Percentiles rank a stretch among this genome's conserved stretches.
Conservation (phyloP, 2,113 vertebrate genomes). For the Corapipo altera region DNA sequence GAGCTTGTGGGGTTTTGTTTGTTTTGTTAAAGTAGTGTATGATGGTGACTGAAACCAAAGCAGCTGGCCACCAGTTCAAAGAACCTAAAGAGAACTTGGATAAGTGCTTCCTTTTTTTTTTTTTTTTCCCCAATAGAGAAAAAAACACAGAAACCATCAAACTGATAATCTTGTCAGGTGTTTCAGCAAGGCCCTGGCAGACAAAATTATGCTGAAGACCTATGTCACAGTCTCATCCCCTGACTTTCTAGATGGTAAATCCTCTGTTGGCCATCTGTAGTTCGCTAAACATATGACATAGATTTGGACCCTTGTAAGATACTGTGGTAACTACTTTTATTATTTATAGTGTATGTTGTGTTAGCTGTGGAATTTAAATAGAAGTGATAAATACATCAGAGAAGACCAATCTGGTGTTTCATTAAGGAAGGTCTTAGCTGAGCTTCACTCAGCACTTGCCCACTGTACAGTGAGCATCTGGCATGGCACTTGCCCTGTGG, state of each 20-base stretch:
- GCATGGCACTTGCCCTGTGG: not conserved
- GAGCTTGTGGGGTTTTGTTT: not conserved
- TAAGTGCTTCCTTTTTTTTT: not conserved
- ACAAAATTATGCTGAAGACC: not conserved
- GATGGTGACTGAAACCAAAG: not conserved
- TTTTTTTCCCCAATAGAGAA: not conserved
- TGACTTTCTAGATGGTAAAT: not conserved
- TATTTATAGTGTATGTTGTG: not conserved
- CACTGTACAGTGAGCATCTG: not conserved
- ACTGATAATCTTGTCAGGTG: not conserved
- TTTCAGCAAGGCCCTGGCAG: not conserved
- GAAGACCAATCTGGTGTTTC: not conserved
- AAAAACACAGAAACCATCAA: not conserved
- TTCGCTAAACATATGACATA: too few relatives aligned
- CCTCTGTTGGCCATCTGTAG: not conserved
- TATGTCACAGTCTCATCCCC: not conserved
- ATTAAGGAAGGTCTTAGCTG: not conserved
- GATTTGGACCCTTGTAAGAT: not conserved
- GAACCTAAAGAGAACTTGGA: not conserved
- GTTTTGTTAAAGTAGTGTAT: not conserved
- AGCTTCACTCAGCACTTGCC: not conserved
- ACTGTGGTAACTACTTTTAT: rapidly evolving
- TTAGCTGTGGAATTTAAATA: not conserved
- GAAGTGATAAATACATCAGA: not conserved
- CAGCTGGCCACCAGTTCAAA: not conserved